Evolutionary conservation across 2,113 vertebrate genomes (phyloP).

Genomic region (Myrmecobius fasciatus): DNA sequence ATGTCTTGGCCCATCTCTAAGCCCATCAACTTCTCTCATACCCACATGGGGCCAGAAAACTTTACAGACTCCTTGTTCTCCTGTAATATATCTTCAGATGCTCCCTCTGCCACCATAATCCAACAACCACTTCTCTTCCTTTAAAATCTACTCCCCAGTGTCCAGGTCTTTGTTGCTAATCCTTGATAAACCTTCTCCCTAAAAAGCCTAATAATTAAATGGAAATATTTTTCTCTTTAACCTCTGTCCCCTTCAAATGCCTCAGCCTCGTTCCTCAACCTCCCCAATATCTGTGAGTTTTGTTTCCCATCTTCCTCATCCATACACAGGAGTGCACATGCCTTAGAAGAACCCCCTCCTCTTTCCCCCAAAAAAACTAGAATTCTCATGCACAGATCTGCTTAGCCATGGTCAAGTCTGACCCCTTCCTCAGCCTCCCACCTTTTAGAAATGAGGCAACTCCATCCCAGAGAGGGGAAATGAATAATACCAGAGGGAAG

Average conservation of each 20-base stretch:
- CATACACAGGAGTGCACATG: accelerated
- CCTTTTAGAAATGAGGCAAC: not conserved
- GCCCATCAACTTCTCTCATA: not conserved
- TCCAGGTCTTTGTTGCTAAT: not conserved
- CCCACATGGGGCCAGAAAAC: not conserved
- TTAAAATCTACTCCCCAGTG: not conserved
- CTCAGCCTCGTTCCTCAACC: not conserved
- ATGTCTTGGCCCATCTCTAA: not conserved
- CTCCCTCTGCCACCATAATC: not conserved
- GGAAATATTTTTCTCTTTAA: not conserved
- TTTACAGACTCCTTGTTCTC: not conserved
- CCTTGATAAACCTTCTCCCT: not conserved
- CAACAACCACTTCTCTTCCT: not conserved
- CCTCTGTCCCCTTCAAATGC: not conserved
- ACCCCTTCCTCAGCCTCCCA: not conserved
- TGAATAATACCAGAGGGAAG: not conserved
- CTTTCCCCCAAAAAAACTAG: not conserved
- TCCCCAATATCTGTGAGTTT: not conserved
- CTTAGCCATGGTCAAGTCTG: not conserved
- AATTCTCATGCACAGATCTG: not conserved
- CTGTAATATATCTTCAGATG: not conserved
- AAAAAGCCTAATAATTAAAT: not conserved
- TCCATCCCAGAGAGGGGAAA: not conserved
- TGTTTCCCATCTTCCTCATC: not conserved
- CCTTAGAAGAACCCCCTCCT: not conserved